Evolutionary conservation across 2,888 invertebrate genomes (phyloP), one percentile per base, ranked within the genome.

Genomic region (Drosophila robusta): DNA sequence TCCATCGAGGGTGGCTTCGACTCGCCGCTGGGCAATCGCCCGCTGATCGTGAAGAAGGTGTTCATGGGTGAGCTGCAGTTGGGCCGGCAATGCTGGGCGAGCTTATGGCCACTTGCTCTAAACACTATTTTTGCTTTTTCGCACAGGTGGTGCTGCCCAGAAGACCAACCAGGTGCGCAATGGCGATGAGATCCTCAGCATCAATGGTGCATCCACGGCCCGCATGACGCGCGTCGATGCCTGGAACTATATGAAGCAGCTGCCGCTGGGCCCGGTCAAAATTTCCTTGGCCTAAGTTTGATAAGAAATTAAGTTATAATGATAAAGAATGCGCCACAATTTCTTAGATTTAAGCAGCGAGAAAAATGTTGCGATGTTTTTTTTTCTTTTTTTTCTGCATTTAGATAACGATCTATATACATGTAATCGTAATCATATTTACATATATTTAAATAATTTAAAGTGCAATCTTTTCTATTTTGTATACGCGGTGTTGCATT

Each of bases 1-100:
- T 98, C 98, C 85, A 95, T 98, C 74, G 98, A 98, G 89, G 98
- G 98, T 55, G 98, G 98, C 50, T 95, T 96, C 78, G 97, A 97
- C 91, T 98, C 98, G 24, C 97, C 97, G 6, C 94, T 95, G 68
- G 98, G 98, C 24, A 97, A 98, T 92, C 94, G 95, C 87, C 98
- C 98, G 47, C 94, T 98, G 71, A 95, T 96, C 55, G 95, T 98
- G 85, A 98, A 98, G 93, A 97, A 98, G 93, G 95, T 98, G 80
- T 98, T 98, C 91, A 97, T 97, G 94, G 98, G 98, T 98, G 92
- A 91, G n/a, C n/a, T n/a, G n/a, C n/a, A n/a, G 92, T 89, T 16
- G 4, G 7, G 6, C 6, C 36, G 29, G 16, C 24, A 24, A 6
- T 3, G 18, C 18, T 18, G 18, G 18, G 18, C 18, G 1, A 18